Conservation (phyloP, 2,113 vertebrate species). For the Ascaphus truei region DNA sequence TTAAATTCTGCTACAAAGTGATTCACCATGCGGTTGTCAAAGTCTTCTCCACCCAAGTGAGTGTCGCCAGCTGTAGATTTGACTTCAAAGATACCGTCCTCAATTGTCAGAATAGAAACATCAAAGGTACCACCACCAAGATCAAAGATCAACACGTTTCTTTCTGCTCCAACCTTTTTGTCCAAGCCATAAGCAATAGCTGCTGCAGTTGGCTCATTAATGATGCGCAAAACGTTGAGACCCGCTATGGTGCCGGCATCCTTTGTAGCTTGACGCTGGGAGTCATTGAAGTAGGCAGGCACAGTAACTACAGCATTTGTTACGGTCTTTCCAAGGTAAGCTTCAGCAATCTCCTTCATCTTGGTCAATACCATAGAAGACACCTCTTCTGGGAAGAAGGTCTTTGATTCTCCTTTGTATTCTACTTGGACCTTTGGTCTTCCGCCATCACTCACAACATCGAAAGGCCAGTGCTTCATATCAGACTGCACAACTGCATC, state of each 20-base stretch:
- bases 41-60: slow-evolving; percentile 82
- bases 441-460: slow-evolving; percentile 72
- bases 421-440: slow-evolving; percentile 77
- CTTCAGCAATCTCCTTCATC: slow-evolving; percentile 82
- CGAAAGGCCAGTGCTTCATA: slow-evolving; percentile 82
- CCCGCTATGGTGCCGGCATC: slow-evolving; percentile 78
- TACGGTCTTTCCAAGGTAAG: slow-evolving; percentile 76
- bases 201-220: slow-evolving; percentile 75
- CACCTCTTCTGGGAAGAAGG: slow-evolving; percentile 77
- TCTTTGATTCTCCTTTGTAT: slow-evolving; percentile 74
- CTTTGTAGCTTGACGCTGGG: slow-evolving; percentile 75
- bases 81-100: slow-evolving; percentile 84
- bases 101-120: slow-evolving; percentile 83
- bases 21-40: slow-evolving; percentile 83
- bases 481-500: slow-evolving; percentile 77
- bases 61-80: slow-evolving; percentile 83
- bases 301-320: slow-evolving; percentile 75
- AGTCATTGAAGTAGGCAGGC: slow-evolving; percentile 75
- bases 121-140: slow-evolving; percentile 92
- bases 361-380: slow-evolving; percentile 81
- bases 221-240: slow-evolving; percentile 70
- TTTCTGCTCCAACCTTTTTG: slow-evolving; percentile 77
- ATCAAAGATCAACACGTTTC: slow-evolving; percentile 90
- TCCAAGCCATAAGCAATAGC: slow-evolving; percentile 75
- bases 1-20: slow-evolving; percentile 88